Conservation (phyloP, 2,113 vertebrate genomes). For the Stegastes partitus region DNA sequence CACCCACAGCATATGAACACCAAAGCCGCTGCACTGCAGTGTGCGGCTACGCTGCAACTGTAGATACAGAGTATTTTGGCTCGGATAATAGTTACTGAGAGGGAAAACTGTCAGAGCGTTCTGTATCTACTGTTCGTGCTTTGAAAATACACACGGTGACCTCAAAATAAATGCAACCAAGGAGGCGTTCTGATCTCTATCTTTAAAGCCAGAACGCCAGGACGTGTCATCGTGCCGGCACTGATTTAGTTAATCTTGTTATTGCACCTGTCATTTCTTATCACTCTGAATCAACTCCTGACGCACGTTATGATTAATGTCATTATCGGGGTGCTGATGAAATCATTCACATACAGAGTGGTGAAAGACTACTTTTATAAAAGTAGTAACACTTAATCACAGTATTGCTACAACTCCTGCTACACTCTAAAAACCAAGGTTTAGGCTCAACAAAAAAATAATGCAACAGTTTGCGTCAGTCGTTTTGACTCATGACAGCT, state of each 20-base stretch:
- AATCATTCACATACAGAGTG: constrained; percentile 16
- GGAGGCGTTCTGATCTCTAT: constrained; percentile 16
- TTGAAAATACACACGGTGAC: constrained; percentile 38
- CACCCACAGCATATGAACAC: constrained; percentile 68
- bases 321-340: constrained; percentile 32
- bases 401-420: no score
- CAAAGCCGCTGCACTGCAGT: constrained; percentile 58
- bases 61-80: constrained; percentile 33
- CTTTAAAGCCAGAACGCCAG: constrained; percentile 30
- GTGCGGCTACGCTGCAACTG: constrained; percentile 39
- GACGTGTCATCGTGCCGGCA: constrained; percentile 23
- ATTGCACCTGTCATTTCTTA: constrained; percentile 66
- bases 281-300: constrained; percentile 53
- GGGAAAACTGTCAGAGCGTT: constrained; percentile 40
- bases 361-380: constrained; percentile 1
- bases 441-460: no score
- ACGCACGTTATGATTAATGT: constrained; percentile 26
- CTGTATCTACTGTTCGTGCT: constrained; percentile 13
- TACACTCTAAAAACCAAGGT: no score
- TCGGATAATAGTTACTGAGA: constrained; percentile 41
- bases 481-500: no score
- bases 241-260: constrained; percentile 61
- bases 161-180: constrained; percentile 38
- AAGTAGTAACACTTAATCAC: neutral
- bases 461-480: no score